Evolutionary conservation across 2,888 invertebrate species (phyloP), one percentile per base, ranked within the genome.

Genomic region (Drosophila birchii): DNA sequence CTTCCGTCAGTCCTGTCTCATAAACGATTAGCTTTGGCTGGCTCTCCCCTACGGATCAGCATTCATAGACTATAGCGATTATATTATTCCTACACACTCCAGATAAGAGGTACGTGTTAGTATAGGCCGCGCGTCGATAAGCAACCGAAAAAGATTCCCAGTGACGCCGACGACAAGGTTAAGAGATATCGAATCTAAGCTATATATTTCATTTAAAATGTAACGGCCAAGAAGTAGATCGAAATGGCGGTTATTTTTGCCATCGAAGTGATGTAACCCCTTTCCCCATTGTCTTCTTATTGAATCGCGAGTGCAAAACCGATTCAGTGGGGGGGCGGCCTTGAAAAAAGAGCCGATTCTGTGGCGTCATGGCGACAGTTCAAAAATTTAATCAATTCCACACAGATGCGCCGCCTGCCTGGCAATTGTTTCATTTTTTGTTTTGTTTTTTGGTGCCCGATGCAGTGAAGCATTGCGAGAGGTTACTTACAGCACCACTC

Each of bases 401-500:
- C 56, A 74, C 64, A 68, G 53, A 26, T 47, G 63, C 55, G 53
- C 34, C 39, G 38, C 20, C 34, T 53, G 55, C 34, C 49, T 26
- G 36, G 49, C 54, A 41, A 39, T 32, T 20, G 26, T 11, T 53
- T n/a, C 44, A 8, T 56, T 39, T 26, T 6, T 20, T 32, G 1
- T 32, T 6, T 29, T 18, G 43, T 14, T n/a, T n/a, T n/a, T n/a
- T n/a, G n/a, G 11, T 4, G 16, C 44, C 36, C 51, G 58, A 72
- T 60, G 71, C 58, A 78, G 70, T 59, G 47, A 11, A 68, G 63
- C 72, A 45, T 72, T 32, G 23, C 39, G 47, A 26, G 23, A 23
- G 7, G 44, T 9, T 79, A 95, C 96, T 95, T 93, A 97, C 97
- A 97, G 94, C 72, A 95, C 94, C 78, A 95, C 91, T 92, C 96